Evolutionary conservation across 2,797 vertebrate genomes (phyloP).

Genomic region (Lagodon rhomboides): DNA sequence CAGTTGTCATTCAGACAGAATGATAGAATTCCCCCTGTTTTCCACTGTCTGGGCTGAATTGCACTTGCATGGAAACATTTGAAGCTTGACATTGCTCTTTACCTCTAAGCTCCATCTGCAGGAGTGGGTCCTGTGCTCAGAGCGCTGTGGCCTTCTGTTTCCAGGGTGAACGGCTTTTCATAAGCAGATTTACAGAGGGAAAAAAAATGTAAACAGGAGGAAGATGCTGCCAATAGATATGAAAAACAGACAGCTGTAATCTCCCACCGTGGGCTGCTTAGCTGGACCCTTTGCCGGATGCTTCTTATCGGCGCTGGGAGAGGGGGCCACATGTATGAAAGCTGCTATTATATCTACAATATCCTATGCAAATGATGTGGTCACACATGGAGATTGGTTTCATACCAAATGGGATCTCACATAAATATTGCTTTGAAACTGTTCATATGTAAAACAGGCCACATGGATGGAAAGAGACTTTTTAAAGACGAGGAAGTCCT

Average conservation of each 20-base stretch:
- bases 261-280: conserved; percentile 69
- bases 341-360: conserved; percentile 24
- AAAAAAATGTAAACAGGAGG: conserved; percentile 60
- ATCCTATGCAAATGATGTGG: conserved; percentile 36
- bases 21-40: conserved; percentile 8
- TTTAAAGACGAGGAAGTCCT: conserved; percentile 14
- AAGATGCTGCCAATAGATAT: conserved; percentile 79
- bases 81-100: conserved; percentile 13
- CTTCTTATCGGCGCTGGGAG: conserved; percentile 61
- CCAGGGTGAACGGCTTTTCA: conserved; percentile 59
- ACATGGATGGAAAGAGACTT: not conserved
- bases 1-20: conserved; percentile 11
- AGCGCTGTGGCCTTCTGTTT: conserved; percentile 40
- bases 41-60: conserved; percentile 24
- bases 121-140: conserved; percentile 28
- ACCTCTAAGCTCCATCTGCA: conserved; percentile 31
- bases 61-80: conserved; percentile 28
- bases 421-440: not conserved
- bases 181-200: conserved; percentile 70
- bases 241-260: conserved; percentile 79
- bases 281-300: conserved; percentile 46
- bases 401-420: conserved; percentile 20
- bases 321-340: conserved; percentile 31
- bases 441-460: not conserved
- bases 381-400: conserved; percentile 29